These are phyloP conservation scores for Cylas formicarius DNA, from an alignment of 1,140 invertebrate species.

Conservation along the genomic window DNA sequence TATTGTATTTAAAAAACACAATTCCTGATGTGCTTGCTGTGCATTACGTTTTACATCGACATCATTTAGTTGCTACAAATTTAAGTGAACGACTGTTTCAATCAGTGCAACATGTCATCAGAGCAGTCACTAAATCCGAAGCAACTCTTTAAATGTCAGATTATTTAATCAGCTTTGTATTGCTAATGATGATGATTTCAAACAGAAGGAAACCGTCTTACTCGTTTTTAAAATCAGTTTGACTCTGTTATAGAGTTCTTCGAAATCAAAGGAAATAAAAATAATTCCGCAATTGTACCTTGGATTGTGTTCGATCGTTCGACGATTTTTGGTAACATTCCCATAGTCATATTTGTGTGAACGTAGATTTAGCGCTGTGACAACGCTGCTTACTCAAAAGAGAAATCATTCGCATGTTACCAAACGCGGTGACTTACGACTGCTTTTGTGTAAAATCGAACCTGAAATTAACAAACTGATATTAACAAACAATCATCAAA, in stretches of 20 bases:
- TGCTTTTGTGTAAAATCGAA: too few species aligned
- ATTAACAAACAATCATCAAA: too few species aligned
- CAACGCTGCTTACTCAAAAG: slow-evolving; percentile 4
- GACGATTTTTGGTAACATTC: slow-evolving; percentile 19
- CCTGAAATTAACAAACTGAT: too few species aligned
- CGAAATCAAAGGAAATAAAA: slow-evolving; percentile 16
- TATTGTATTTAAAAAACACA: slow-evolving; percentile 11
- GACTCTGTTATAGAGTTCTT: slow-evolving; percentile 11
- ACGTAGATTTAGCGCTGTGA: slow-evolving; percentile 12
- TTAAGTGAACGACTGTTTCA: too few species aligned
- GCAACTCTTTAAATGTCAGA: slow-evolving; percentile 28
- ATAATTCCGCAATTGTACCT: slow-evolving; percentile 17
- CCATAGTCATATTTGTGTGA: slow-evolving; percentile 17
- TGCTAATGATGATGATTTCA: slow-evolving; percentile 39
- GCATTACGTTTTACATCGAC: slow-evolving; percentile 20
- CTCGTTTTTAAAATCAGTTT: slow-evolving; percentile 13
- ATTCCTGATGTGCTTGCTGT: slow-evolving; percentile 18
- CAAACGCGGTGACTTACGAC: too few species aligned
- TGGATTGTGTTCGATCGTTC: too few species aligned
- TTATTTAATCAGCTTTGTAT: slow-evolving; percentile 37
- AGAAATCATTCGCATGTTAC: too few species aligned
- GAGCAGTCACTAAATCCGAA: slow-evolving; percentile 30
- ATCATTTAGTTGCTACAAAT: too few species aligned
- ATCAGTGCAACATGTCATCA: slow-evolving; percentile 28
- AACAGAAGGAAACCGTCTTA: slow-evolving; percentile 18